phyloP scores from a whole-genome alignment of 1,140 invertebrate genomes.

The Temnothorax longispinosus region DNA sequence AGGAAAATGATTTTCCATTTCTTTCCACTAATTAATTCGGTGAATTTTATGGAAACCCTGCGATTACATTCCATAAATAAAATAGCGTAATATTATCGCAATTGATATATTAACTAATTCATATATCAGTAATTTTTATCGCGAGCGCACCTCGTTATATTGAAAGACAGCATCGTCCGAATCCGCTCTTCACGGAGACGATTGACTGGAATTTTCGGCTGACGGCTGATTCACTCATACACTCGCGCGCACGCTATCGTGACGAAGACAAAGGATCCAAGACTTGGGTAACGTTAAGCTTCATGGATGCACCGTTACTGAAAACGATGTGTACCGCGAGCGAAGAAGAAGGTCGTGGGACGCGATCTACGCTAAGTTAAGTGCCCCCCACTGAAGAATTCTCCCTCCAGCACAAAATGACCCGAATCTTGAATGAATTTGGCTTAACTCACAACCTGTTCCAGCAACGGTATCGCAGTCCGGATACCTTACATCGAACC shows the following conservation, averaged over 20 bases:
- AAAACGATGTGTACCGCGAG: conserved; percentile 18
- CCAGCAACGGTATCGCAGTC: neutral
- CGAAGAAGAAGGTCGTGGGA: conserved; percentile 22
- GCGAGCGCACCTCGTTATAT: neutral
- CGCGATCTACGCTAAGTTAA: neutral
- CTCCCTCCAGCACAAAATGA: conserved; percentile 12
- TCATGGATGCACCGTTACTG: neutral
- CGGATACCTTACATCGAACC: neutral
- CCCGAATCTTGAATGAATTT: neutral
- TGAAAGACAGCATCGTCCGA: conserved; percentile 1
- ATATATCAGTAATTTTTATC: neutral
- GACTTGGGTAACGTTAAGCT: neutral
- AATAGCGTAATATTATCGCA: neutral
- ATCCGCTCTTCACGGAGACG: neutral
- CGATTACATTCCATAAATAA: neutral
- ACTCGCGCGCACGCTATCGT: neutral
- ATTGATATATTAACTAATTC: neutral
- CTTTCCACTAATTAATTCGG: neutral
- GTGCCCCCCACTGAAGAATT: neutral
- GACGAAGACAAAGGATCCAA: neutral
- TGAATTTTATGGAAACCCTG: neutral
- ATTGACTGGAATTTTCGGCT: neutral
- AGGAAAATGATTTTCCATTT: neutral
- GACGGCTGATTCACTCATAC: too few relatives aligned
- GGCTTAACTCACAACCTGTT: neutral